Evolutionary conservation across 2,888 invertebrate genomes (phyloP), one percentile per base, ranked within the genome.

Genomic region (Phortica magna): DNA sequence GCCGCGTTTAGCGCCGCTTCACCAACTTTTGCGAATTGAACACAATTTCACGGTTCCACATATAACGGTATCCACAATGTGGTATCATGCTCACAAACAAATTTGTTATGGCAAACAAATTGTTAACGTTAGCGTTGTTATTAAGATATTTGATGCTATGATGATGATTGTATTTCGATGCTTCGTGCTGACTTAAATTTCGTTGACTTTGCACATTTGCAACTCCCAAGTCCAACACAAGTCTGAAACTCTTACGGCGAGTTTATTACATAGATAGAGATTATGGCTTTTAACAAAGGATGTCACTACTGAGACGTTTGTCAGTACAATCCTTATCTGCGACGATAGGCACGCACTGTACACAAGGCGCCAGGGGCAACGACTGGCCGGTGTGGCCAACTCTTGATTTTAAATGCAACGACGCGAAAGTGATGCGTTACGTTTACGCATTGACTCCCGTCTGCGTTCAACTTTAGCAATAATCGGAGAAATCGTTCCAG

Each of bases 1-100:
- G 77, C 81, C 79, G 81, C 76, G 77, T 77, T 96, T 96, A 96
- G 94, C 97, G 97, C 96, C 97, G 96, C 93, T 97, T 97, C 89
- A 97, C 97, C 91, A 97, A 94, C 93, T 97, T 97, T 92, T 97
- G 96, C 92, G 97, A 97, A 93, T 97, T 97, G 93, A 97, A 95
- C 93, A 97, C 96, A 93, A 97, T 97, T 93, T 97, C 96, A 93
- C 96, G 95, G 93, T 96, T 97, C 97, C 97, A 97, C 93, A 96
- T 96, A 95, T 96, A 96, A 93, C 95, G 95, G 94, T 96, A 96
- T 93, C 95, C 95, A 95, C 95, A 95, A 87, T 91, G 90, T 88
- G 91, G 91, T 91, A 91, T 92, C 92, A 92, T 92, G 92, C 92
- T 92, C 92, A 92, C 78, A 77, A 83, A 77, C 74, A 79, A 81